Evolutionary conservation across 2,113 vertebrate species (phyloP).

Genomic region (Dasyornis broadbenti): DNA sequence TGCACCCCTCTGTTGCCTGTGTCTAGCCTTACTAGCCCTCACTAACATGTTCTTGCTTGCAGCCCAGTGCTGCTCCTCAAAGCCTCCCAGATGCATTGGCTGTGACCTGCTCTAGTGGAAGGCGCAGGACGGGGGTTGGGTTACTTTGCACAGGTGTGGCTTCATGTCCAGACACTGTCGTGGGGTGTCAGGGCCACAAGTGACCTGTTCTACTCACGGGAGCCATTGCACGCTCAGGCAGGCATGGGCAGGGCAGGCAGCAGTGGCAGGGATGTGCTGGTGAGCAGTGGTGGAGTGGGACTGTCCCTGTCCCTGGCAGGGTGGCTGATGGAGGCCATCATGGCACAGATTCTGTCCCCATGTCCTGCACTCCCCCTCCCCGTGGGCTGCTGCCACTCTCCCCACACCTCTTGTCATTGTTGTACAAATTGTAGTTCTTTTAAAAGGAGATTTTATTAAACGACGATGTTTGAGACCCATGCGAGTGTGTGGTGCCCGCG

Average conservation of each 20-base stretch:
- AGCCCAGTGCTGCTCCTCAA: background rate
- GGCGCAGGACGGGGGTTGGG: background rate
- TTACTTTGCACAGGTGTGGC: background rate
- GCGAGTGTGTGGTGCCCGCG: background rate
- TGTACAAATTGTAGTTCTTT: conserved; percentile 52
- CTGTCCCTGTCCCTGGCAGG: fast-evolving
- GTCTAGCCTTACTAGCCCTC: background rate
- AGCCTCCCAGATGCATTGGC: fast-evolving
- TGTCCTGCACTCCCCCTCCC: background rate
- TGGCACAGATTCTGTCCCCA: background rate
- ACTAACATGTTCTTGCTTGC: background rate
- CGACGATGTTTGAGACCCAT: conserved; percentile 45
- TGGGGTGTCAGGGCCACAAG: background rate
- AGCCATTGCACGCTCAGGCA: background rate
- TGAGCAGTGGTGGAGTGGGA: background rate
- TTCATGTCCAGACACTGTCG: background rate
- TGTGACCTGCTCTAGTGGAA: fast-evolving
- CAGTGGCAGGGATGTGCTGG: background rate
- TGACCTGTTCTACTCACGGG: background rate
- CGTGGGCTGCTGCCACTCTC: background rate
- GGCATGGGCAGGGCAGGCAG: background rate
- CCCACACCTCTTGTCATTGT: background rate
- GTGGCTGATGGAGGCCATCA: background rate
- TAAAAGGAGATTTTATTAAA: conserved; percentile 68
- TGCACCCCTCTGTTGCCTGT: background rate